Evolutionary conservation across 2,888 invertebrate genomes (phyloP).

Genomic region (Neoitamus cyanurus): DNA sequence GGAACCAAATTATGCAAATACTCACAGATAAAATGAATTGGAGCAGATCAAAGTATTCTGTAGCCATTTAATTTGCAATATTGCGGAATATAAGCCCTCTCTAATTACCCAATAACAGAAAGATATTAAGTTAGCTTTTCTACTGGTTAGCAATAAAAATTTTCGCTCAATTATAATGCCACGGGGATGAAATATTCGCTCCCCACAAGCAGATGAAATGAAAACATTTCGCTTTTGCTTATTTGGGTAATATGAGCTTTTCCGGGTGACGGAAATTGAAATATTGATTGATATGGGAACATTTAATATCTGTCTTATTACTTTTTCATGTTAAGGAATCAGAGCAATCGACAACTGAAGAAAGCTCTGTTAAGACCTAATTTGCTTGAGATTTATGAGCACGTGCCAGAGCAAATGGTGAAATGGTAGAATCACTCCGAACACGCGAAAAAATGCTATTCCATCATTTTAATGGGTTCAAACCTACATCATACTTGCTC

Average conservation of each 20-base stretch:
- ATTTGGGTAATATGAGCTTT: background rate
- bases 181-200: background rate
- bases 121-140: background rate
- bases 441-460: too few relatives aligned
- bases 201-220: background rate
- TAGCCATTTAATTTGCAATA: background rate
- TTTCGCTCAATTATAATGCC: background rate
- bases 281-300: background rate
- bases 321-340: background rate
- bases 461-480: too few relatives aligned
- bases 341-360: background rate
- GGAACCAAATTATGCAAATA: too few relatives aligned
- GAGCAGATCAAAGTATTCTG: background rate
- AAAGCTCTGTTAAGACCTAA: background rate
- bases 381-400: background rate
- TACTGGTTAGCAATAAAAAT: background rate
- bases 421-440: background rate
- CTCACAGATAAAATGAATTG: too few relatives aligned
- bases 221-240: background rate
- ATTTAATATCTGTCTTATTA: background rate
- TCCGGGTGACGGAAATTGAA: background rate
- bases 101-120: background rate
- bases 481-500: background rate
- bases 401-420: background rate
- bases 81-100: background rate